Conservation (phyloP, 2,888 invertebrate species). For the Ormyrus nitidulus region DNA sequence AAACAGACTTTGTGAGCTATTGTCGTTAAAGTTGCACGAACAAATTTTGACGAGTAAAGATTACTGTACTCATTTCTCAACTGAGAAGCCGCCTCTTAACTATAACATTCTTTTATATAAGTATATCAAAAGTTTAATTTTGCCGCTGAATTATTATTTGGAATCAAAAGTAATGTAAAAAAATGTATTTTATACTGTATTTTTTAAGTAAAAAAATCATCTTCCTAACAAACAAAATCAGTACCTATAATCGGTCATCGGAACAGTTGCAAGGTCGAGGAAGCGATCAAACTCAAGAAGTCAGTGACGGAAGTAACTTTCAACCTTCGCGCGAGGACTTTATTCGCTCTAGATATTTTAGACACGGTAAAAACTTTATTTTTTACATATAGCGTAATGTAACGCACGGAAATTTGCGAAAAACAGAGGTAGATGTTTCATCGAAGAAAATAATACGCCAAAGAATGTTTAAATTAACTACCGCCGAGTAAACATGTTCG, state of each 20-base stretch:
- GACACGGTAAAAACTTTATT: slow-evolving; percentile 22
- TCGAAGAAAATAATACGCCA: neutral
- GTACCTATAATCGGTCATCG: slow-evolving; percentile 49
- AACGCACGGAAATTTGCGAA: neutral
- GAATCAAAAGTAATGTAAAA: too few relatives aligned
- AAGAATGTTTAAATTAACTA: neutral
- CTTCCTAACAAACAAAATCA: neutral
- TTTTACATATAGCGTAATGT: slow-evolving; percentile 10
- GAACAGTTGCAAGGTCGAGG: slow-evolving; percentile 55
- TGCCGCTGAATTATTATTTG: too few relatives aligned
- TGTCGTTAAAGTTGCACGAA: too few relatives aligned
- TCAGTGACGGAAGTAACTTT: slow-evolving; percentile 41
- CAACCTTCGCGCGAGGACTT: slow-evolving; percentile 46
- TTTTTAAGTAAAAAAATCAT: too few relatives aligned
- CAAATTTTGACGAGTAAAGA: too few relatives aligned
- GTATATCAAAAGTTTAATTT: too few relatives aligned
- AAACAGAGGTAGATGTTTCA: neutral
- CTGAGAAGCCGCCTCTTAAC: too few relatives aligned
- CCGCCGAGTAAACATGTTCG: too few relatives aligned
- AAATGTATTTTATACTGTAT: too few relatives aligned
- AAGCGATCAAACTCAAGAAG: slow-evolving; percentile 52
- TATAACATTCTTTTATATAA: too few relatives aligned
- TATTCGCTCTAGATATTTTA: slow-evolving; percentile 58
- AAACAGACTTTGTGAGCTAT: too few relatives aligned
- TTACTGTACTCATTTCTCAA: too few relatives aligned